Percentiles rank a stretch among this genome's conserved stretches.
Conservation (phyloP, 2,797 vertebrate species). For the Eurystomus glaucurus region DNA sequence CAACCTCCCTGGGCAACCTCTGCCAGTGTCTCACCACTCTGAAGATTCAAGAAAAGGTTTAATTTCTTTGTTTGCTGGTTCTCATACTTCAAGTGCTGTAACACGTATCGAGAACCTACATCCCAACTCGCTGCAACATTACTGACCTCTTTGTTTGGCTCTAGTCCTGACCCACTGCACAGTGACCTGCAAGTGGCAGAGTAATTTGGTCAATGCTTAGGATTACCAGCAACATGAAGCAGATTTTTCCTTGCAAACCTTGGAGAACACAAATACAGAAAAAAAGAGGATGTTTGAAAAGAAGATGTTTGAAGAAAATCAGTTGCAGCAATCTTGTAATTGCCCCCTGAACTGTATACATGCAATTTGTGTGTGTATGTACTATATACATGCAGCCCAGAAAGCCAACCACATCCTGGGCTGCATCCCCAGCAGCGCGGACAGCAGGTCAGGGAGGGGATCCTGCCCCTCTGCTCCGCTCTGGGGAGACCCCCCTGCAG, state of each 20-base stretch:
- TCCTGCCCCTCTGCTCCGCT: too few species aligned
- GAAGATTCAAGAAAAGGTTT: neutral
- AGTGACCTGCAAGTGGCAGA: neutral
- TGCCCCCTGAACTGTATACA: neutral
- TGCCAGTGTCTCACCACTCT: neutral
- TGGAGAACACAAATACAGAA: neutral
- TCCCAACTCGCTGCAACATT: neutral
- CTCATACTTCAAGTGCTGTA: neutral
- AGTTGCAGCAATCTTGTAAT: neutral
- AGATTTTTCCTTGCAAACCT: neutral
- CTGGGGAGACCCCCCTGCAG: too few species aligned
- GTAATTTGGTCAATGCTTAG: neutral
- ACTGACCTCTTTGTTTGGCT: neutral
- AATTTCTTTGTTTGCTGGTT: neutral
- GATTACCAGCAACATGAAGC: neutral
- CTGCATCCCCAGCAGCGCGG: too few species aligned
- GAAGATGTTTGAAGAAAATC: neutral
- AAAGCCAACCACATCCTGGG: too few species aligned
- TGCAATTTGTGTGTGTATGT: too few species aligned
- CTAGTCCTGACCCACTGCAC: neutral
- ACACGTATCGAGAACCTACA: rapidly evolving
- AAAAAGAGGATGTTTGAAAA: neutral
- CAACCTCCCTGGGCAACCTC: too few species aligned
- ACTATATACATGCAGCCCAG: too few species aligned
- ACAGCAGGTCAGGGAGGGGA: too few species aligned